Evolutionary conservation across 2,797 vertebrate species (phyloP).

Genomic region (Tamandua tetradactyla): DNA sequence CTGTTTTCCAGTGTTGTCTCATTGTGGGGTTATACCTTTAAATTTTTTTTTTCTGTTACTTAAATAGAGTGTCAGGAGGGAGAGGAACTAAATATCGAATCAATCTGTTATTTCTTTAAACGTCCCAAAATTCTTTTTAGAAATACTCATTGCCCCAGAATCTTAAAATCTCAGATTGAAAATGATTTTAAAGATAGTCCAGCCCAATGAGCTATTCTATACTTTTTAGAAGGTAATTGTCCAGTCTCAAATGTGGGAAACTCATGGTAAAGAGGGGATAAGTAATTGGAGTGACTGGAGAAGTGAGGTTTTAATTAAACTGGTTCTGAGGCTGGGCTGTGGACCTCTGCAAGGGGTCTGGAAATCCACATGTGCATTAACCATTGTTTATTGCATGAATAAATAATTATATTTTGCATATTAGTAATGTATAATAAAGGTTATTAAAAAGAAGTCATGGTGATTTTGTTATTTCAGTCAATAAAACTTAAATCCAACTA

Average conservation of each 20-base stretch:
- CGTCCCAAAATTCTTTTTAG: not conserved
- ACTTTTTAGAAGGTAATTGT: not conserved
- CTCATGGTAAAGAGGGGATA: not conserved
- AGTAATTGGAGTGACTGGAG: not conserved
- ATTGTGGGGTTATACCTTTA: not conserved
- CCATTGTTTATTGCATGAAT: not conserved
- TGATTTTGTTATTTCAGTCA: slow-evolving; percentile 39
- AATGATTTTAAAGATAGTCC: slow-evolving; percentile 44
- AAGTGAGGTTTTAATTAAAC: not conserved
- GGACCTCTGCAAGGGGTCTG: not conserved
- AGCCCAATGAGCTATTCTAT: not conserved
- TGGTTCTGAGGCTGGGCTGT: not conserved
- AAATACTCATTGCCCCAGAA: not conserved
- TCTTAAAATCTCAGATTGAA: slow-evolving; percentile 41
- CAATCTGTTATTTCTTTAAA: not conserved
- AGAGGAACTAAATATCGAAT: not conserved
- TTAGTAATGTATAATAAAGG: slow-evolving; percentile 15
- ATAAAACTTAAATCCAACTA: not conserved
- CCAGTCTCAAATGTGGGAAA: not conserved
- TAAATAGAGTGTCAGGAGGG: not conserved
- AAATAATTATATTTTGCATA: slow-evolving; percentile 4
- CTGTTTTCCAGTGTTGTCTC: not conserved
- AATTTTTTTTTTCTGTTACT: not conserved
- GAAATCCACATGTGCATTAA: not conserved
- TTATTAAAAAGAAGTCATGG: slow-evolving; percentile 12